These are phyloP conservation scores for Gobio gobio DNA, from an alignment of 2,113 vertebrate species.

Conservation along the genomic window DNA sequence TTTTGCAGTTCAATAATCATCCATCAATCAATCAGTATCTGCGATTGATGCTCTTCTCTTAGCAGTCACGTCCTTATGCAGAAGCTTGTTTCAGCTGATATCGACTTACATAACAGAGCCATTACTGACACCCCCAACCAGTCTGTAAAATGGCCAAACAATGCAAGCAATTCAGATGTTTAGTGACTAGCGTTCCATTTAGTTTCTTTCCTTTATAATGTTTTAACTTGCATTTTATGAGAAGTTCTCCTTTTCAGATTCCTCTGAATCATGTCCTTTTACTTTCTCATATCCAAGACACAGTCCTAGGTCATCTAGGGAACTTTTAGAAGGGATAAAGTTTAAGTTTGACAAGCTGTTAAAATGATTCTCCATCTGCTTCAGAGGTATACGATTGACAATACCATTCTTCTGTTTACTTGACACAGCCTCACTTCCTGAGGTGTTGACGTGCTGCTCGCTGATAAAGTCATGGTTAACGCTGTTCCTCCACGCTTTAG, in stretches of 20 bases:
- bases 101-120: neutral
- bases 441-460: neutral
- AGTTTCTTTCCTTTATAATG: neutral
- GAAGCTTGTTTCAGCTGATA: neutral
- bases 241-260: neutral
- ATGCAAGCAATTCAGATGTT: neutral
- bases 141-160: neutral
- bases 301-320: neutral
- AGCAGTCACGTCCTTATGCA: neutral
- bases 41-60: neutral
- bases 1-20: neutral
- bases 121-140: neutral
- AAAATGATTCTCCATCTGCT: neutral
- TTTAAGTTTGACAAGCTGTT: neutral
- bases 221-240: neutral
- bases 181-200: neutral
- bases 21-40: neutral
- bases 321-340: neutral
- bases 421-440: conserved; percentile 45
- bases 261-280: neutral
- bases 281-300: neutral
- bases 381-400: neutral
- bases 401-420: conserved; percentile 42
- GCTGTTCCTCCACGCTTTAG: conserved; percentile 1
- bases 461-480: neutral